These are phyloP conservation scores for Phalacrocorax pelagicus DNA, from an alignment of 2,113 vertebrate species.

Conservation along the genomic window DNA sequence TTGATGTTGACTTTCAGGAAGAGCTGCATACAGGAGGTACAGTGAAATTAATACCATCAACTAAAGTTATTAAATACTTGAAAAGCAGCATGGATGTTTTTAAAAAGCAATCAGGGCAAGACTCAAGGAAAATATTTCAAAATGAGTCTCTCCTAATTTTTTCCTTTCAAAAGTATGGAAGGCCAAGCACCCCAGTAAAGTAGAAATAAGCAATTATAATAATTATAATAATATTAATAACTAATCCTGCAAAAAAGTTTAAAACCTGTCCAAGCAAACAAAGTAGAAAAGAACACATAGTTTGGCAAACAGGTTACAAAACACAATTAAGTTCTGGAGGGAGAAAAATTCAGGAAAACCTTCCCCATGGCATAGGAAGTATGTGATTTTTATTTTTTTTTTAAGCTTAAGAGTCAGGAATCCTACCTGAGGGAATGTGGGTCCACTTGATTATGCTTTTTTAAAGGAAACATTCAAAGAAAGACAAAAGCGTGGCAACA, in stretches of 20 bases:
- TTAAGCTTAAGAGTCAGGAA: background rate
- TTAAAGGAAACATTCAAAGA: background rate
- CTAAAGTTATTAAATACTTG: background rate
- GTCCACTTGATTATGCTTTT: background rate
- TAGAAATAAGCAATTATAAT: background rate
- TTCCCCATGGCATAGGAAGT: background rate
- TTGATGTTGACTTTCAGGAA: background rate
- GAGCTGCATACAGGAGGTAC: background rate
- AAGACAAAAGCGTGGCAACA: background rate
- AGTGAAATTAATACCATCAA: background rate
- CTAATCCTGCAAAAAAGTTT: background rate
- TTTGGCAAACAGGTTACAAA: background rate
- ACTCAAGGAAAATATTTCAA: background rate
- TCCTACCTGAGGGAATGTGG: background rate
- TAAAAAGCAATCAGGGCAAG: background rate
- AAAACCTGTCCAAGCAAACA: background rate
- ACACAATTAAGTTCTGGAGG: background rate
- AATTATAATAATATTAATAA: background rate
- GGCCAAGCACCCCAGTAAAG: background rate
- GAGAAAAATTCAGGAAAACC: background rate
- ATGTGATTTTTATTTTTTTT: background rate
- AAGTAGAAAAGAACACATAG: background rate
- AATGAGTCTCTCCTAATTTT: background rate
- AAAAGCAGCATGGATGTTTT: background rate
- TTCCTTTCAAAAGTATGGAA: background rate